Evolutionary conservation across 2,888 invertebrate species (phyloP).

Genomic region (Acleris cristana): DNA sequence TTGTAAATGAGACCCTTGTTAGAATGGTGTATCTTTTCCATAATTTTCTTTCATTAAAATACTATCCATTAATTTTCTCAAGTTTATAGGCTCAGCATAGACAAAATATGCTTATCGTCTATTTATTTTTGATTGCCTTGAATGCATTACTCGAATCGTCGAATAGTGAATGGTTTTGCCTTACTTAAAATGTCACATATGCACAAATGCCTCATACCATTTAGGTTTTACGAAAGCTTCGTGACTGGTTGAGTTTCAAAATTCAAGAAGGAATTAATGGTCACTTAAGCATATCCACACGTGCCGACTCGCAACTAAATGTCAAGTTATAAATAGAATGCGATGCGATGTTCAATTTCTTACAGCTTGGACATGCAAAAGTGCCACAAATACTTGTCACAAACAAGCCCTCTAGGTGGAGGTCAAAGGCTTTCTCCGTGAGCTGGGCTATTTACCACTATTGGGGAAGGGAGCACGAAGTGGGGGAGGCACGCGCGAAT

Average conservation of each 20-base stretch:
- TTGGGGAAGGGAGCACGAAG: conserved; percentile 47
- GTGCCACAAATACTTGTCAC: conserved; percentile 61
- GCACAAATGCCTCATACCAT: conserved; percentile 14
- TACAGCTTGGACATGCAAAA: conserved; percentile 53
- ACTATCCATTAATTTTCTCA: too few species aligned
- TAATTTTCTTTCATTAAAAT: too few species aligned
- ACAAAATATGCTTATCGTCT: too few species aligned
- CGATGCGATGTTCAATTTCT: conserved; percentile 26
- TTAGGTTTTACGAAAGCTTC: conserved; percentile 34
- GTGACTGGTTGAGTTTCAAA: conserved; percentile 36
- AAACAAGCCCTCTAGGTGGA: conserved; percentile 67
- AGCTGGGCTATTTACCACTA: conserved; percentile 44
- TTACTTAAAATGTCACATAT: conserved; percentile 29
- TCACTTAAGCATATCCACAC: conserved; percentile 36
- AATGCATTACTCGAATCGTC: background rate
- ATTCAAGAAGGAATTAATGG: conserved; percentile 36
- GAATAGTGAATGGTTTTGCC: conserved; percentile 1
- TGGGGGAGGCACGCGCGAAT: conserved; percentile 60
- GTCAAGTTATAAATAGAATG: conserved; percentile 36
- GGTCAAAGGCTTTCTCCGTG: conserved; percentile 80
- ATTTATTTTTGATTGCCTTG: too few species aligned
- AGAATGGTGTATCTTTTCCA: too few species aligned
- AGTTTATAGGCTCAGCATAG: too few species aligned
- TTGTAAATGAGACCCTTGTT: too few species aligned
- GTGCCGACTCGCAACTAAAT: conserved; percentile 30